Percentiles rank a stretch among this genome's conserved stretches.
Conservation (phyloP, 2,797 vertebrate species). For the Cottoperca gobio region DNA sequence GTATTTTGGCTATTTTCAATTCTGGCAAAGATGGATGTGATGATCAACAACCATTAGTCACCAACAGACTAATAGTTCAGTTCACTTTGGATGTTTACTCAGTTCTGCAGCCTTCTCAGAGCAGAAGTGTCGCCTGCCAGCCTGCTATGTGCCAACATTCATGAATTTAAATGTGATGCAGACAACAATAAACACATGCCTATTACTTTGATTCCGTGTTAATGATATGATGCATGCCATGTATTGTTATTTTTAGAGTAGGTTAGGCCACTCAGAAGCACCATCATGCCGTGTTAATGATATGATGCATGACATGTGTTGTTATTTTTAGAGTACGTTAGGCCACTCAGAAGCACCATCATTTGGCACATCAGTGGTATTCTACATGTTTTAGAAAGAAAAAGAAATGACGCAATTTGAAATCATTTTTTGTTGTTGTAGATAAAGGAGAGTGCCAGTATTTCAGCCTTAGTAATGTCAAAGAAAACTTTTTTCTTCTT, state of each 20-base stretch:
- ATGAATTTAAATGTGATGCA: slow-evolving; percentile 21
- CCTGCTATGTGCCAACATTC: slow-evolving; percentile 6
- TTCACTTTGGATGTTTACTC: slow-evolving; percentile 50
- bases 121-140: slow-evolving; percentile 37
- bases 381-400: not conserved
- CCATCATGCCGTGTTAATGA: not conserved
- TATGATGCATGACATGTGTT: not conserved
- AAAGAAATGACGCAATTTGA: too few species aligned
- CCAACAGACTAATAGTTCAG: slow-evolving; percentile 41
- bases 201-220: slow-evolving; percentile 2
- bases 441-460: not conserved
- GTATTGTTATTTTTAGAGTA: not conserved
- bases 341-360: not conserved
- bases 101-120: slow-evolving; percentile 47
- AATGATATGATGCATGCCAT: not conserved
- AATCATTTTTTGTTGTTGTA: not conserved
- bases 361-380: not conserved
- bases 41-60: slow-evolving; percentile 53
- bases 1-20: slow-evolving; percentile 4
- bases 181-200: slow-evolving; percentile 22
- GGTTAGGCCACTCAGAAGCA: not conserved
- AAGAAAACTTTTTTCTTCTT: not conserved
- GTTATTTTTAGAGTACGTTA: not conserved
- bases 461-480: not conserved
- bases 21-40: slow-evolving; percentile 39